Evolutionary conservation across 2,113 vertebrate species (phyloP), one percentile per base, ranked within the genome.

Genomic region (Tricholaema leucomelas): DNA sequence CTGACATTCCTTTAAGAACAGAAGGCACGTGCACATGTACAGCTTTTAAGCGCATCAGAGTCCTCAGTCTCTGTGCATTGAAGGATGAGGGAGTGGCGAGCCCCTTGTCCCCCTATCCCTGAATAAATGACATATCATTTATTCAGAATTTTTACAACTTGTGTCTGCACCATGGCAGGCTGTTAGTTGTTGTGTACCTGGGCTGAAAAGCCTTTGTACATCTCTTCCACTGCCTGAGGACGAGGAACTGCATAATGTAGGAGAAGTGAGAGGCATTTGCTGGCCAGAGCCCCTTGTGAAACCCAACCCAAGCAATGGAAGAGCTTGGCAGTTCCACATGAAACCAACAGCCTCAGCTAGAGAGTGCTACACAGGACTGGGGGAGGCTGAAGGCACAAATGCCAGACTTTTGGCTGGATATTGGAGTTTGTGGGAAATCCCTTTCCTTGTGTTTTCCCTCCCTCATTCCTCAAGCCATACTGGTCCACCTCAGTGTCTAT

Each of bases 181-280:
- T 44, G 25, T 71, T 71, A 55, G 5, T 6, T 3, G 4, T 52
- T 52, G 14, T 0, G 0, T 80, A 90, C 27, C 46, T 73, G 40
- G 21, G 48, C 13, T 74, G 40, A 40, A 65, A 93, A 92, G 64
- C 9, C 15, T 20, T 63, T 91, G 30, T 64, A 65, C 6, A 0
- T 84, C 52, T 59, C 21, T 86, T 65, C 46, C 24, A 9, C 61
- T 61, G 44, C n/a, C 21, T 81, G 36, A 38, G 30, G n/a, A n/a
- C n/a, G n/a, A n/a, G n/a, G n/a, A 67, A 10, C 31, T 78, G 48
- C 35, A 38, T 42, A 54, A 23, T 24, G 24, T 67, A 28, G 30
- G n/a, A 78, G 66, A 66, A 90, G 27, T 0, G 0, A 38, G 40
- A 63, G 17, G 13, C 0, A 0, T 64, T 78, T 66, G 6, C 18